Evolutionary conservation across 2,797 vertebrate species (phyloP), one percentile per base, ranked within the genome.

Genomic region (Remorina albescens): DNA sequence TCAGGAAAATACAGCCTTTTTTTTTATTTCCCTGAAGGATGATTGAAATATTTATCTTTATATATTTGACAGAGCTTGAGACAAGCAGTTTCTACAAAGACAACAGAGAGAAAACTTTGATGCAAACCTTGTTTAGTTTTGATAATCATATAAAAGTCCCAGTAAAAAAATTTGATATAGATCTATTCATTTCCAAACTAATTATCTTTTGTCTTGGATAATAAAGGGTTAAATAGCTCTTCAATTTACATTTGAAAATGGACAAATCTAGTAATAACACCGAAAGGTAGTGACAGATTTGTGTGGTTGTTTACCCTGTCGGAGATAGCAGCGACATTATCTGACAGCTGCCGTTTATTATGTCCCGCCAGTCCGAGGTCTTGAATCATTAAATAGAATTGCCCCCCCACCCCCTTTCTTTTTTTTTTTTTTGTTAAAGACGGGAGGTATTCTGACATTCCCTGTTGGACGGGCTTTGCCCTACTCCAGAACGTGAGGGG

Each of bases 381-480:
- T 84, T 93, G 85, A 92, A 94, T 93, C 91, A 94, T 93, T 92
- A 88, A 92, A 86, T 80, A 60, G 71, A 49, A 91, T 89, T 74
- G 82, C 81, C 80, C 46, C 71, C 7, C 37, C 37, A 2, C 37
- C 13, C 37, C 37, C 39, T 12, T 12, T 12, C 4, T 16, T 6
- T 8, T 3, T 8, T 81, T 88, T 86, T 60, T 86, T 90, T 87
- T 83, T 87, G 85, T 88, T 78, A 74, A 89, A 88, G 74, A 84
- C 65, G 72, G 85, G 81, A 70, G 85, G 51, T 77, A 84, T 81
- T 87, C 86, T 78, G 84, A 87, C 87, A 85, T 76, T 67, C 78
- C 42, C 74, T 81, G 83, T 87, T 86, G 87, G 84, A 90, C 84
- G 81, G 80, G 72, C 85, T 81, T 81, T 83, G 70, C 80, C 86